Evolutionary conservation across 2,113 vertebrate species (phyloP), one percentile per base, ranked within the genome.

Genomic region (Bubalus kerabau): DNA sequence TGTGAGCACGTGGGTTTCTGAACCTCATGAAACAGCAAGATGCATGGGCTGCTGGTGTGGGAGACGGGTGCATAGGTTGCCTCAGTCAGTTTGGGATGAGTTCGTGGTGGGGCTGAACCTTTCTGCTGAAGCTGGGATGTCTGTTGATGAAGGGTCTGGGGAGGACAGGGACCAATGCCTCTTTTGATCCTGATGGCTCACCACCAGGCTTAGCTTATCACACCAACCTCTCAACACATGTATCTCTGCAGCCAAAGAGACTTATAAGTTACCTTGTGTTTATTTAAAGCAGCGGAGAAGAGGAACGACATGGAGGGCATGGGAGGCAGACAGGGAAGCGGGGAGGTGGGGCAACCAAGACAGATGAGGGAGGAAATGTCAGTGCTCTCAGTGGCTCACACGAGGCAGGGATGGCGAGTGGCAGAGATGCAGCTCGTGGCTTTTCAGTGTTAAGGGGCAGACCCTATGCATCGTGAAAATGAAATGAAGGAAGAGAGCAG

Each of bases 401-500:
- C 1, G 1, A 40, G 57, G 17, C 0, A 5, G 2, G 5, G 43
- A 83, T 28, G 15, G 0, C 7, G 7, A 0, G 0, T 7, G 8
- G 28, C 64, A 54, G 86, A 52, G 84, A 52, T 3, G 50, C 16
- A 83, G 16, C 52, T 57, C 26, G 17, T 23, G 40, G 2, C 30
- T 36, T 13, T 8, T 30, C 30, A 24, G 4, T 24, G 1, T 21
- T 57, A 46, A 11, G 19, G 59, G 15, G n/a, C 52, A 67, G 36
- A 46, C 1, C 10, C 23, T 30, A n/a, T 10, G 24, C 56, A 16
- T 17, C 16, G 2, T 5, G 52, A 59, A 48, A 67, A 21, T 4
- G 57, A 96, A 48, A 94, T 36, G 7, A 76, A 52, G 36, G 6
- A 19, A 11, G 13, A 64, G 54, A 88, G 56, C 17, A 46, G 52